Conservation (phyloP, 1,140 invertebrate species). For the Nasonia longicornis region DNA sequence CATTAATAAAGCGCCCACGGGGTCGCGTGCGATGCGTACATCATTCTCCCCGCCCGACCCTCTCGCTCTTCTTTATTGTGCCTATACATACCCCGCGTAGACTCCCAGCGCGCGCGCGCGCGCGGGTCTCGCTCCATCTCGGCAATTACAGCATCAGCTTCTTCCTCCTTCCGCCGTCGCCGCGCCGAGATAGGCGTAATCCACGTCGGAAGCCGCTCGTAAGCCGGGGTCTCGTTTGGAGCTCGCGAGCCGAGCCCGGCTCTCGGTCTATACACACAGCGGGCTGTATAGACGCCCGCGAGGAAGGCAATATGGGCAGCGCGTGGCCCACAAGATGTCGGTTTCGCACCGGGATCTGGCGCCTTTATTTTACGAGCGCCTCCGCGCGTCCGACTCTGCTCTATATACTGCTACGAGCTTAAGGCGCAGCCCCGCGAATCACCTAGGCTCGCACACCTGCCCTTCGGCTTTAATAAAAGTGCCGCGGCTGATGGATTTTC, state of each 20-base stretch:
- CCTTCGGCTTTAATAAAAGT: too few species aligned
- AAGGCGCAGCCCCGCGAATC: too few species aligned
- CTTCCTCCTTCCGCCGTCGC: background rate
- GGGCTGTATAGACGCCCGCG: background rate
- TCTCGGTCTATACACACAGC: background rate
- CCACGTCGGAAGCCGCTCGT: slow-evolving; percentile 38
- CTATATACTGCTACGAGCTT: background rate
- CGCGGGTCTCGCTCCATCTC: background rate
- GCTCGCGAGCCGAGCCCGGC: background rate
- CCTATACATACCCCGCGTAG: background rate
- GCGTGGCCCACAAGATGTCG: background rate
- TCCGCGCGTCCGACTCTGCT: background rate
- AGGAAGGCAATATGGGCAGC: background rate
- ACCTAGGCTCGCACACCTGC: too few species aligned
- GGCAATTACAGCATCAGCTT: slow-evolving; percentile 30
- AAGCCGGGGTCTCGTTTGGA: slow-evolving; percentile 28
- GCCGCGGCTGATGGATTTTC: too few species aligned
- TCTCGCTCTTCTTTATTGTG: background rate
- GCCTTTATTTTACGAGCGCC: slow-evolving; percentile 31
- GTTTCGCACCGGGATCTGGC: background rate
- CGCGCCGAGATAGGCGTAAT: slow-evolving; percentile 35
- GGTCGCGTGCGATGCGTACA: background rate
- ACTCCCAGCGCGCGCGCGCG: too few species aligned
- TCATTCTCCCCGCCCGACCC: background rate
- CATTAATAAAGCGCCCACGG: slow-evolving; percentile 31